Evolutionary conservation across 1,140 invertebrate species (phyloP).

Genomic region (Stegodyphus mimosarum): DNA sequence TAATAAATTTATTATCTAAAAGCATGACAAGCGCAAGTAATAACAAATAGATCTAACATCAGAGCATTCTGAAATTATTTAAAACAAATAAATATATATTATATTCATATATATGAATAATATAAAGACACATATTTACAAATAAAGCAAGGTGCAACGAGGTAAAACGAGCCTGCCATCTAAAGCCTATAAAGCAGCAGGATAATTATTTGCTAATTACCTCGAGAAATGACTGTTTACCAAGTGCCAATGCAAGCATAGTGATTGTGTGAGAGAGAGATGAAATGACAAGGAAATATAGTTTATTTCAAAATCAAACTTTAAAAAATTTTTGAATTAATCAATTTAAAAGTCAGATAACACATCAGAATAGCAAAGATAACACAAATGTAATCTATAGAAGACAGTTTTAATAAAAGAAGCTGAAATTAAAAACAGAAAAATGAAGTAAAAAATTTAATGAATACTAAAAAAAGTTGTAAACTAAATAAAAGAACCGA

Average conservation of each 20-base stretch:
- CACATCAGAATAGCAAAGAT: too few species aligned
- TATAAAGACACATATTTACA: constrained; percentile 36
- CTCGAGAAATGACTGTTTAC: constrained; percentile 61
- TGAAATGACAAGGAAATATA: constrained; percentile 55
- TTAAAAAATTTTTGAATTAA: not conserved
- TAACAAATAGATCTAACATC: constrained; percentile 6
- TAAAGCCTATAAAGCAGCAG: constrained; percentile 54
- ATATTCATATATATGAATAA: constrained; percentile 4
- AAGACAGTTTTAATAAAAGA: too few species aligned
- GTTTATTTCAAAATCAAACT: constrained; percentile 43
- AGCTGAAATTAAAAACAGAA: too few species aligned
- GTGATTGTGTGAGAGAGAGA: constrained; percentile 29
- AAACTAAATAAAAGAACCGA: too few species aligned
- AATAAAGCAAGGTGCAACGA: constrained; percentile 57
- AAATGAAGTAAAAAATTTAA: too few species aligned
- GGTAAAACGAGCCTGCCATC: constrained; percentile 46
- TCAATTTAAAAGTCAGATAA: too few species aligned
- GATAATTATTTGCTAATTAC: constrained; percentile 56
- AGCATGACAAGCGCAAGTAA: constrained; percentile 13
- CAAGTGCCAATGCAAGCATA: constrained; percentile 54
- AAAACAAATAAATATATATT: not conserved
- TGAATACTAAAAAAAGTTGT: too few species aligned
- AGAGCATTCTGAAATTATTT: not conserved
- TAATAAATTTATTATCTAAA: not conserved
- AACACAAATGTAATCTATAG: too few species aligned